Evolutionary conservation across 2,797 vertebrate genomes (phyloP).

Genomic region (Acipenser ruthenus): DNA sequence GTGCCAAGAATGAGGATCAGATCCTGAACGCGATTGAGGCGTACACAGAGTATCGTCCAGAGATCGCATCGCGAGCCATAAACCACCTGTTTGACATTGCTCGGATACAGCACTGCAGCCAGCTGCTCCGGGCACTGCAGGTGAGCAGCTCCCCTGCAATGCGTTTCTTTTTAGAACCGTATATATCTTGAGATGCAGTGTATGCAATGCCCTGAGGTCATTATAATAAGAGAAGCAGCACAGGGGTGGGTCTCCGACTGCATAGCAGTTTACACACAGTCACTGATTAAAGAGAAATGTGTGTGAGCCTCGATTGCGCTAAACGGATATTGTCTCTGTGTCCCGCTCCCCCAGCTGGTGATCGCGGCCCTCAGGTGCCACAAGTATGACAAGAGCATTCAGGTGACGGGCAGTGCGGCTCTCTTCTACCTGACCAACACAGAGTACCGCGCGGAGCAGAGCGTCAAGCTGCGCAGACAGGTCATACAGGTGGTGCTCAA

Average conservation of each 20-base stretch:
- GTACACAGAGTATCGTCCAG: constrained; percentile 87
- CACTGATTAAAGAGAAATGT: no score
- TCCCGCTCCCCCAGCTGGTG: constrained; percentile 51
- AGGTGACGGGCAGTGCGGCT: constrained; percentile 89
- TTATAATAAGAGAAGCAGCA: no score
- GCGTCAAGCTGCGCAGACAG: constrained; percentile 75
- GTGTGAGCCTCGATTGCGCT: no score
- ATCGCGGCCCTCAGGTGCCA: constrained; percentile 90
- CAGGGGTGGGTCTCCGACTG: no score
- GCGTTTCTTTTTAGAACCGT: no score
- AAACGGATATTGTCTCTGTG: no score
- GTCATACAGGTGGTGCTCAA: constrained; percentile 95
- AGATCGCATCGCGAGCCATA: constrained; percentile 88
- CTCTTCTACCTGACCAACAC: constrained; percentile 95
- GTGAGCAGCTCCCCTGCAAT: constrained; percentile 36
- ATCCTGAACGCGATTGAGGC: constrained; percentile 91
- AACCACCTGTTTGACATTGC: constrained; percentile 94
- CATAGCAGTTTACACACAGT: no score
- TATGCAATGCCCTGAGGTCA: no score
- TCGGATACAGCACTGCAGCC: constrained; percentile 87
- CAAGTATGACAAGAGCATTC: constrained; percentile 93
- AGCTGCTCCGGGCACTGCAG: constrained; percentile 84
- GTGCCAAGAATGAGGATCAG: constrained; percentile 92
- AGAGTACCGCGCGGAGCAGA: constrained; percentile 88
- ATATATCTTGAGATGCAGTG: no score